A percentile compares a stretch with the other conserved stretches of the same genome.
Evolutionary conservation across 2,797 vertebrate genomes (phyloP).

Genomic region (Hemitrygon akajei): DNA sequence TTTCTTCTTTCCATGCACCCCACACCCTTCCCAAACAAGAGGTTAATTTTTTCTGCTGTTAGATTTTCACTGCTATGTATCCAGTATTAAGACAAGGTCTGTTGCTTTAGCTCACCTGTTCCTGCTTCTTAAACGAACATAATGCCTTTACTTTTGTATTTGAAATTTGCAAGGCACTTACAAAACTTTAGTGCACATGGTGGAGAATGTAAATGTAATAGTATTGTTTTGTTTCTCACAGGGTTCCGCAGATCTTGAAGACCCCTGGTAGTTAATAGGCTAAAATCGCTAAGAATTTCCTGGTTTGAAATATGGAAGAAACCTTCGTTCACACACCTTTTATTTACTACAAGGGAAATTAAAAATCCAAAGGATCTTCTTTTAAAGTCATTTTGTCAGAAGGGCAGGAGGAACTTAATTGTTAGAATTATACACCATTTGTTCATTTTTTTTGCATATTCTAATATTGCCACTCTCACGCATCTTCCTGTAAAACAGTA

Average conservation of each 20-base stretch:
- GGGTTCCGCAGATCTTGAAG: slow-evolving; percentile 87
- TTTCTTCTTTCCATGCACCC: neutral
- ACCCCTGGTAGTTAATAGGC: slow-evolving; percentile 82
- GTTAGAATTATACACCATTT: slow-evolving; percentile 68
- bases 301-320: slow-evolving; percentile 71
- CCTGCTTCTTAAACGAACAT: neutral
- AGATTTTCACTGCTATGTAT: neutral
- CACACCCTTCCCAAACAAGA: neutral
- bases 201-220: slow-evolving; percentile 41
- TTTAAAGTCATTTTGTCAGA: slow-evolving; percentile 60
- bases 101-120: neutral
- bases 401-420: slow-evolving; percentile 60
- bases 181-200: neutral
- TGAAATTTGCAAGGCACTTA: slow-evolving; percentile 4
- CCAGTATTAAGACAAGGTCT: neutral
- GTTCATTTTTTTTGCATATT: slow-evolving; percentile 62
- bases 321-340: slow-evolving; percentile 64
- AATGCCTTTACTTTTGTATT: neutral
- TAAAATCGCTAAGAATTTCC: slow-evolving; percentile 68
- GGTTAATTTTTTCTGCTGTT: neutral
- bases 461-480: slow-evolving; percentile 61
- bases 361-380: slow-evolving; percentile 69
- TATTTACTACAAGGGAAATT: slow-evolving; percentile 65
- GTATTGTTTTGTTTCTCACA: slow-evolving; percentile 71
- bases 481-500: slow-evolving; percentile 65